These are phyloP conservation scores for Loxodonta africana DNA, from an alignment of 2,113 vertebrate genomes.

Conservation along the genomic window DNA sequence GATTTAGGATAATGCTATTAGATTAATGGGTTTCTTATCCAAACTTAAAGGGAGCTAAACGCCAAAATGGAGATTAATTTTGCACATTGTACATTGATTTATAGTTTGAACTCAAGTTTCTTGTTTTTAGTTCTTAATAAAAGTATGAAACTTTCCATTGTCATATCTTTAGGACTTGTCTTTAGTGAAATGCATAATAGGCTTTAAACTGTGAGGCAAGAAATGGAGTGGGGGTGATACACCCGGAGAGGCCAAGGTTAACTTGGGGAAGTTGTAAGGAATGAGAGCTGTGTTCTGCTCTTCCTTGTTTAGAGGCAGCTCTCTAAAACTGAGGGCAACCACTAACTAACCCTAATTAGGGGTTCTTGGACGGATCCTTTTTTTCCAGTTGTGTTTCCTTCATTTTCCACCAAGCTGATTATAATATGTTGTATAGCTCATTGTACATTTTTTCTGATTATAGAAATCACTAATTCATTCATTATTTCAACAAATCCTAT, in stretches of 20 bases:
- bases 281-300: background rate
- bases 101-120: slow-evolving; percentile 5
- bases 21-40: background rate
- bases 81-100: background rate
- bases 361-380: background rate
- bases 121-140: slow-evolving; percentile 19
- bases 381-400: slow-evolving; percentile 15
- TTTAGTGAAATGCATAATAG: background rate
- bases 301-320: slow-evolving; percentile 28
- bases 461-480: slow-evolving; percentile 10
- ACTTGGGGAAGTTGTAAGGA: background rate
- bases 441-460: background rate
- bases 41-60: background rate
- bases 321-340: background rate
- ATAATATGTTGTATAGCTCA: background rate
- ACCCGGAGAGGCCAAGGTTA: background rate
- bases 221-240: background rate
- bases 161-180: slow-evolving; percentile 10
- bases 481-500: background rate
- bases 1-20: background rate
- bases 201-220: background rate
- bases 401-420: slow-evolving; percentile 15
- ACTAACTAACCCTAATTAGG: background rate
- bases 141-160: background rate
- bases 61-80: background rate